A percentile compares a stretch with the other conserved stretches of the same genome.
These are phyloP conservation scores for Brachionus rotundiformis DNA, from an alignment of 1,140 invertebrate genomes.

Conservation along the genomic window DNA sequence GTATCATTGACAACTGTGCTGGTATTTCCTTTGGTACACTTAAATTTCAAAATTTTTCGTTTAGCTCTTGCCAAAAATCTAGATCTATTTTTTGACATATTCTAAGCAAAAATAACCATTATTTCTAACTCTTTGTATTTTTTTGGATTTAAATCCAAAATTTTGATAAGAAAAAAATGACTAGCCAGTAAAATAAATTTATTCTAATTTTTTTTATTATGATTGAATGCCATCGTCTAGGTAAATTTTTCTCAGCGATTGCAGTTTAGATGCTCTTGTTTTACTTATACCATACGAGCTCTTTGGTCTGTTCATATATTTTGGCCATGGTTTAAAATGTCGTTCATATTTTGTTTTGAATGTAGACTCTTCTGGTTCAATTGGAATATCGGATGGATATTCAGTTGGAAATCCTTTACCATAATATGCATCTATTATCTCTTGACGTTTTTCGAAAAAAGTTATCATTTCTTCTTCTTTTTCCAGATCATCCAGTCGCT, in stretches of 20 bases:
- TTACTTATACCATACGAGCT: conserved; percentile 18
- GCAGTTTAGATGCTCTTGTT: neutral
- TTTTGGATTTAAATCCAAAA: conserved; percentile 34
- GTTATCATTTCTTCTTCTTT: conserved; percentile 40
- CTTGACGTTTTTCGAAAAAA: conserved; percentile 50
- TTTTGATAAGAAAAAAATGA: neutral
- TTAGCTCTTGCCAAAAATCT: conserved; percentile 13
- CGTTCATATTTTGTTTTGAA: conserved; percentile 30
- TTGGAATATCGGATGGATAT: conserved; percentile 34
- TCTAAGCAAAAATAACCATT: neutral
- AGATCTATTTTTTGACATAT: neutral
- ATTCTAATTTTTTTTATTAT: neutral
- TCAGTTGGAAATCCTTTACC: conserved; percentile 36
- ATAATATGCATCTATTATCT: conserved; percentile 49
- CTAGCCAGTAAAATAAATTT: neutral
- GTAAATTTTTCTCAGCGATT: conserved; percentile 47
- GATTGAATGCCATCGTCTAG: neutral
- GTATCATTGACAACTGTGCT: conserved; percentile 2
- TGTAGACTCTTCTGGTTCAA: conserved; percentile 42
- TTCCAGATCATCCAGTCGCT: conserved; percentile 21
- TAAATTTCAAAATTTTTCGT: conserved; percentile 1
- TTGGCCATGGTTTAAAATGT: conserved; percentile 51
- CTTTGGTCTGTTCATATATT: conserved; percentile 46
- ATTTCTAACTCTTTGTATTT: neutral
- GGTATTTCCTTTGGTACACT: conserved; percentile 19